Base-by-base conservation (phyloP, 2,797 vertebrate genomes). In the Serranus cabrilla region DNA sequence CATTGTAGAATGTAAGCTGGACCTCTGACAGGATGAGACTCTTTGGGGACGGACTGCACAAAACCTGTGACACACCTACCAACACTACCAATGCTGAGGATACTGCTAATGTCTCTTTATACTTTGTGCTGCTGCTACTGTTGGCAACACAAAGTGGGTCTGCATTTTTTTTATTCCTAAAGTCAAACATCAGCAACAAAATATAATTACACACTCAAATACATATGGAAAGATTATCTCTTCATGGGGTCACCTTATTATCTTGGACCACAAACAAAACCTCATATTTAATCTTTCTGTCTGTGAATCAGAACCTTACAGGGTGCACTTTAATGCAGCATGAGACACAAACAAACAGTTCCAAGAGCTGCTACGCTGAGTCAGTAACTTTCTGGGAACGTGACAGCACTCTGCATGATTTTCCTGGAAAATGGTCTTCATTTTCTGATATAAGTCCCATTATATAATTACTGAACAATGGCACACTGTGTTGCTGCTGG, bases 311-410 rank as follows among this genome's bases (percentile, higher is more conserved):
- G 7, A 52, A 37, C 10, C 23, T 37, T 23, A 31, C 64, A 23
- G 0, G 3, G 10, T 34, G 11, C 18, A 50, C 21, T 59, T 46
- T 5, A 50, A 57, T 13, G 16, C 42, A 16, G 17, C 59, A 34
- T 23, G 39, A 52, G 23, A 40, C 18, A 23, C 27, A 12, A 68
- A 61, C 27, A 75, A 39, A 42, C 34, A 65, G 18, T 45, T 49
- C 17, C 11, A 23, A 50, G 37, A 64, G 42, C 43, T 52, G 61
- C 40, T 54, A 57, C 16, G 61, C 21, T 40, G 16, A 72, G n/a
- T 12, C 21, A 54, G 10, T 18, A 9, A n/a, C 20, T 73, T 81
- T 55, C 42, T 8, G 56, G 18, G 7, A n/a, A 77, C 45, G n/a
- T 25, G 31, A 49, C 52, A 59, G 51, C 9, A 13, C 39, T 75